Evolutionary conservation across 2,888 invertebrate genomes (phyloP), one percentile per base, ranked within the genome.

Genomic region (Apodemia mormo): DNA sequence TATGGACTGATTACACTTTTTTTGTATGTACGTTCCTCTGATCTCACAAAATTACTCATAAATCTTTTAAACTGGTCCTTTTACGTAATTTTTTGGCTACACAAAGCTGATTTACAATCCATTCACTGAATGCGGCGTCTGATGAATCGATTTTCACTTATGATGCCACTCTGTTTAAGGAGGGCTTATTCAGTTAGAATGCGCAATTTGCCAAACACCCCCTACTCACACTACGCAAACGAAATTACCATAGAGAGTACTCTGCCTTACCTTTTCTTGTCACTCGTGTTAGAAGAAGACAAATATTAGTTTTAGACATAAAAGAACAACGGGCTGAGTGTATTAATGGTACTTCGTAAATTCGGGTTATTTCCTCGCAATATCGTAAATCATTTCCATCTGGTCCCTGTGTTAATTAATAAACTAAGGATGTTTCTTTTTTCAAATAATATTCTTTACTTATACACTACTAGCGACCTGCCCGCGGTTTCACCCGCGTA

Each of bases 141-240:
- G 77, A 78, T 76, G 71, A 79, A 85, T 85, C 81, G 85, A 84
- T 85, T 82, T 83, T 80, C 82, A 79, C 81, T 82, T 80, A 79
- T 78, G 79, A 76, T 76, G 76, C 77, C 77, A 77, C 78, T 80
- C 75, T 76, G 67, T 65, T 72, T 67, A 74, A 72, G 69, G 72
- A 73, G 69, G 70, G 74, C 76, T 67, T 68, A 70, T 72, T 72
- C 71, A 66, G 72, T 71, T 72, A 66, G 65, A 71, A 73, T 70
- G 68, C 68, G 69, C 74, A 69, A 72, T 74, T 71, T 56, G 54
- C 69, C 43, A 64, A 66, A 70, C 65, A 65, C 67, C 68, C 71
- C 69, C 69, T 49, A 70, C 65, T 61, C 61, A 64, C 65, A 68
- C 66, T 64, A 67, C 68, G 68, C 65, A 68, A 68, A 68, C 68